Evolutionary conservation across 2,797 vertebrate genomes (phyloP), one percentile per base, ranked within the genome.

Genomic region (Cygnus olor): DNA sequence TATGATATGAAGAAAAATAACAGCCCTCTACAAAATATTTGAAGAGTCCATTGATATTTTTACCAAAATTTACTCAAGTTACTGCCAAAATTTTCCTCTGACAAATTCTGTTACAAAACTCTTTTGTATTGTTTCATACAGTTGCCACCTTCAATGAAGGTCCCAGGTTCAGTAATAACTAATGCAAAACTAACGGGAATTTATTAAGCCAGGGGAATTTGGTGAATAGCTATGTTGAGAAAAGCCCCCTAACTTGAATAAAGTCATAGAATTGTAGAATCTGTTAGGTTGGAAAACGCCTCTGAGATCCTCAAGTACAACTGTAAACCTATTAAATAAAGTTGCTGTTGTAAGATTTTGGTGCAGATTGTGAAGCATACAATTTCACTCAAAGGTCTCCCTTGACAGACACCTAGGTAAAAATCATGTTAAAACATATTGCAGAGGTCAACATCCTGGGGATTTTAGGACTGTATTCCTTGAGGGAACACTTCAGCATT

Each of bases 31-130:
- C 80, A 96, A 96, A 82, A 83, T 69, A 93, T 85, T 45, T 94
- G 80, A 95, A 95, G 94, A 96, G 72, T 74, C 27, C 72, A 83
- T 79, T 93, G 86, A 95, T 95, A 69, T 72, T 93, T 96, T 96
- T 90, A 36, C 38, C 74, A 58, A 72, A 42, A 82, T 94, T 93
- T 88, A 91, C 74, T 91, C 63, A 85, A 93, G 88, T 86, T 85
- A 74, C 40, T 88, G 88, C 32, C 88, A 87, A 90, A 78, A 76
- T 85, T 87, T 91, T 92, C 21, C 71, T 81, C 70, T 93, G 42
- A 85, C 28, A 72, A 80, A 30, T 82, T 92, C 36, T 80, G 51
- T 79, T 79, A 71, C 0, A 0, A 90, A 87, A 80, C 8, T 69
- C 14, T 89, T 90, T 85, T 80, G 54, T 69, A 85, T 87, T 80